phyloP scores from a whole-genome alignment of 2,797 vertebrate species.

The Heterohyrax brucei region DNA sequence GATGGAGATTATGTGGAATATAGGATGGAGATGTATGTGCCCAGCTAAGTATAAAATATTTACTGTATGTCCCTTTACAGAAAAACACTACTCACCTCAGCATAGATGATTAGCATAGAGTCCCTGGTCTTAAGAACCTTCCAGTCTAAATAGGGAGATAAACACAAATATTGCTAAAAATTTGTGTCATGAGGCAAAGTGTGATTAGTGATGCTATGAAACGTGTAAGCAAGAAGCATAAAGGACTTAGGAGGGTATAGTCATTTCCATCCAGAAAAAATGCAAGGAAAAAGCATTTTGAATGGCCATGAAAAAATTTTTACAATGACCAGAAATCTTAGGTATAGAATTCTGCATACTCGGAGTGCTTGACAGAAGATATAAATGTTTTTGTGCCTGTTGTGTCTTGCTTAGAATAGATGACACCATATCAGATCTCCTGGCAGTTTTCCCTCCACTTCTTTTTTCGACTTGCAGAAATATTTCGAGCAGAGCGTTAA shows the following conservation, averaged over 20 bases:
- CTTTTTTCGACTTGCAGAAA: slow-evolving; percentile 43
- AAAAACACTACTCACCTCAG: background rate
- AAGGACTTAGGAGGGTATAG: background rate
- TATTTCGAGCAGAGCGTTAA: slow-evolving; percentile 55
- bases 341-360: background rate
- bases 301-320: slow-evolving; percentile 25
- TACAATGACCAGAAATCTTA: slow-evolving; percentile 71
- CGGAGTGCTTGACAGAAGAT: background rate
- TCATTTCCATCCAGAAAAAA: slow-evolving; percentile 24
- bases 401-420: slow-evolving; percentile 27
- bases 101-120: background rate
- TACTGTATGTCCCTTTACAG: background rate
- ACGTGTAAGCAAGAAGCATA: slow-evolving; percentile 30
- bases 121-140: slow-evolving; percentile 4
- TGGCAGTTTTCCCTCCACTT: slow-evolving; percentile 3
- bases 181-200: slow-evolving; percentile 5
- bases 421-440: slow-evolving; percentile 29
- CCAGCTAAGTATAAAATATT: slow-evolving; percentile 28
- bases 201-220: slow-evolving; percentile 32
- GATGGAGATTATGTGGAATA: background rate
- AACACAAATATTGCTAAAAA: slow-evolving; percentile 44
- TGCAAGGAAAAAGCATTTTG: slow-evolving; percentile 33
- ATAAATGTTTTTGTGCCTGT: slow-evolving; percentile 8
- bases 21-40: background rate
- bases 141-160: slow-evolving; percentile 49